Percentiles rank a stretch among this genome's conserved stretches.
phyloP scores from a whole-genome alignment of 2,888 invertebrate species.

The Cephus sareptanus region DNA sequence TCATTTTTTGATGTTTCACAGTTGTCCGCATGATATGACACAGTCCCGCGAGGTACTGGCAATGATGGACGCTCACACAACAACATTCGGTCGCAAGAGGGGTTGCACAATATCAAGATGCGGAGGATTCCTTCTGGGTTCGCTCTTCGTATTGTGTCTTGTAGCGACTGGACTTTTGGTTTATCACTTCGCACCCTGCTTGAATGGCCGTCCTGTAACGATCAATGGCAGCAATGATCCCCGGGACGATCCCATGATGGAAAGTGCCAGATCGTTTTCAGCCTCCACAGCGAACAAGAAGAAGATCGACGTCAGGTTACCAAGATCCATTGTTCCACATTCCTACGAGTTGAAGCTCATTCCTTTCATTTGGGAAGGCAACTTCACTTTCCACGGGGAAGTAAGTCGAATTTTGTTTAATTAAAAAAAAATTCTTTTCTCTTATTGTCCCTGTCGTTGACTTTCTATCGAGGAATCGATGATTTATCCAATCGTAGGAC shows the following conservation, averaged over 20 bases:
- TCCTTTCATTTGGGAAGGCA: conserved; percentile 79
- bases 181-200: conserved; percentile 80
- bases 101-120: conserved; percentile 76
- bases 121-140: conserved; percentile 72
- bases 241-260: conserved; percentile 26
- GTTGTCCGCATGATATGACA: conserved; percentile 55
- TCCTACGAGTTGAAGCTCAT: conserved; percentile 77
- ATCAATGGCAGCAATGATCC: conserved; percentile 29
- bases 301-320: conserved; percentile 76
- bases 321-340: conserved; percentile 75
- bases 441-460: neutral
- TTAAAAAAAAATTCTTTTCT: too few species aligned
- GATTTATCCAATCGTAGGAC: neutral
- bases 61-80: conserved; percentile 74
- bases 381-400: conserved; percentile 83
- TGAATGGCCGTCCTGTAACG: conserved; percentile 64
- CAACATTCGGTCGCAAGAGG: conserved; percentile 74
- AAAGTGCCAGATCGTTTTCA: conserved; percentile 28
- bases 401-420: conserved; percentile 27
- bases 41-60: conserved; percentile 66
- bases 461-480: neutral
- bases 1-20: conserved; percentile 12
- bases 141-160: conserved; percentile 74
- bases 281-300: conserved; percentile 44
- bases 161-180: conserved; percentile 80